Base-by-base conservation (phyloP, 2,888 invertebrate genomes). In the Oasisia sp. region DNA sequence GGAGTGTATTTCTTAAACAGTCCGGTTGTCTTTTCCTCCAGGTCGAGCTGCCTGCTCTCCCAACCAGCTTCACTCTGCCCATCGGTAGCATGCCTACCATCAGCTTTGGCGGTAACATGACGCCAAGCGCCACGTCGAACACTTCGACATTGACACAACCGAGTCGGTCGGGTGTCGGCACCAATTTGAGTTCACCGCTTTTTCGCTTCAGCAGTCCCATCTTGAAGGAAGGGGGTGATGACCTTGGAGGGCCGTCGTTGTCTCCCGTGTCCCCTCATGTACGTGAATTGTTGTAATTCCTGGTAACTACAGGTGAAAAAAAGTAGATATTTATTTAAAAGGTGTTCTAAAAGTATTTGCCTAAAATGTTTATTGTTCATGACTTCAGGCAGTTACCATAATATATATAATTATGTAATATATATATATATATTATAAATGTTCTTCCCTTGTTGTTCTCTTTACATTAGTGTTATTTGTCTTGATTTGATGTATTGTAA, bases 71-170 rank as follows among this genome's bases (percentile, higher is more conserved):
- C 94, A 95, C 97, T 91, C 95, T 97, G 93, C 97, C 97, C 32
- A 97, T 97, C 92, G 96, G 97, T n/a, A 97, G 96, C 91, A 96
- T 97, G 94, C 97, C 97, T 2, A 97, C 96, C 93, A 97, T 97
- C 94, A 97, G 97, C 94, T 97, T 97, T 93, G 93, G 92, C 7
- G 44, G 27, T 74, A 27, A n/a, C 74, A 1, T 74, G 19, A 74
- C 27, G n/a, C 74, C 74, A 27, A n/a, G 74, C 27, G n/a, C 7
- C 92, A 50, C 50, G 1, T 45, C 45, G 9, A 9, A 38, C 91
- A 32, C 38, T 27, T 58, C 93, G 14, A 58, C 90, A 27, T 74
- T 27, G 74, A 74, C 74, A 19, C 74, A n/a, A n/a, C 74, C 74
- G 74, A 74, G 74, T n/a, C 74, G 74, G 19, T 74, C n/a, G 74